These are phyloP conservation scores for Harpagoxenus sublaevis DNA, from an alignment of 2,888 invertebrate genomes.

Conservation along the genomic window DNA sequence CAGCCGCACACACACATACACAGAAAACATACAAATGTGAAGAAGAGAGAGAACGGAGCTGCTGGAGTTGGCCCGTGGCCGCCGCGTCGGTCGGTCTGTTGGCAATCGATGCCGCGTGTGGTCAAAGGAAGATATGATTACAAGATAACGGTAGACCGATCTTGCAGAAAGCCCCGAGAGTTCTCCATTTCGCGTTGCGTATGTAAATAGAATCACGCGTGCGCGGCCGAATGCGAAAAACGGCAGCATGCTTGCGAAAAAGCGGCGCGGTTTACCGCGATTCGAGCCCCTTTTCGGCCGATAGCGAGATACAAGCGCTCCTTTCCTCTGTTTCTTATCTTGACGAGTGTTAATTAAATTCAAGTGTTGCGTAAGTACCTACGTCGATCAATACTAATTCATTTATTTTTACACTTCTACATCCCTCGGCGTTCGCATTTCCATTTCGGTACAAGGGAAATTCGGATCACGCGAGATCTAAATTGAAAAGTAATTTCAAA, in stretches of 20 bases:
- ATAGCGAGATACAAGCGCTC: background rate
- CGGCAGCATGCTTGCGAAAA: background rate
- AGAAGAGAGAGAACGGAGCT: conserved; percentile 4
- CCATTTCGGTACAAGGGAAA: background rate
- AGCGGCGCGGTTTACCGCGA: background rate
- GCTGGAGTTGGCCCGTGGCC: background rate
- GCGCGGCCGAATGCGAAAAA: background rate
- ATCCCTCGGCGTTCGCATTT: background rate
- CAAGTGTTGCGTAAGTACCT: background rate
- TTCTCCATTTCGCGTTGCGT: conserved; percentile 18
- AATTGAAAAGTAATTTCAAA: background rate
- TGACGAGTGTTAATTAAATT: conserved; percentile 1
- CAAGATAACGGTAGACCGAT: conserved; percentile 61
- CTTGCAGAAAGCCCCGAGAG: conserved; percentile 9
- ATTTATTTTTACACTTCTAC: background rate
- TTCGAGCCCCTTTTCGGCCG: background rate
- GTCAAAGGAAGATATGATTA: conserved; percentile 69
- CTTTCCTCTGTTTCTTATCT: background rate
- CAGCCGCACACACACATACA: conserved; percentile 31
- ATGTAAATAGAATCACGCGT: conserved; percentile 51
- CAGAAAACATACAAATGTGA: background rate
- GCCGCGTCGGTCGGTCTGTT: conserved; percentile 17
- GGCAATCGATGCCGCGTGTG: conserved; percentile 59
- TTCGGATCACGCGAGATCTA: background rate
- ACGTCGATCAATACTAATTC: background rate